phyloP scores from a whole-genome alignment of 2,797 vertebrate genomes.

The Rallus crepitans region DNA sequence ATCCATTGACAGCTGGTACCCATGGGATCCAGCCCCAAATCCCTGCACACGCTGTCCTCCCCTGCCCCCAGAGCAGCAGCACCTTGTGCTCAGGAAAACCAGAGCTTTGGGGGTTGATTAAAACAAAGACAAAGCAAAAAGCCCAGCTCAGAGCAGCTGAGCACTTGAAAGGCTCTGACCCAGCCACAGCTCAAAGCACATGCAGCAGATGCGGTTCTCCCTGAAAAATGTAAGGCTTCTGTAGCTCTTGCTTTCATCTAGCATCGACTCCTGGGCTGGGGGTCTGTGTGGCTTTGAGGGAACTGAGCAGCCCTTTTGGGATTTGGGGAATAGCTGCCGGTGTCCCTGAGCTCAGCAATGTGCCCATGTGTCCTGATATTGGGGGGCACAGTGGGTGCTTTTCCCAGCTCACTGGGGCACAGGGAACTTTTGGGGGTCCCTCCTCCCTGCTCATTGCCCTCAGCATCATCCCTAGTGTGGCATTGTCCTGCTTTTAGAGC shows the following conservation, averaged over 20 bases:
- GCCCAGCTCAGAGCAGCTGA: background rate
- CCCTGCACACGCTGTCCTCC: rapidly evolving
- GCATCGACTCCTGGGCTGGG: background rate
- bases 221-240: background rate
- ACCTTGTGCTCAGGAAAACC: background rate
- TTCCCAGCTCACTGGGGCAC: background rate
- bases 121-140: background rate
- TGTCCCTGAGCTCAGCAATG: background rate
- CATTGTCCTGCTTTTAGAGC: background rate
- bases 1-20: background rate
- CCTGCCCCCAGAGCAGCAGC: too few species aligned
- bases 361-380: background rate
- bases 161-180: background rate
- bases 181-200: background rate
- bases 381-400: rapidly evolving
- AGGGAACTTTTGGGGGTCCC: background rate
- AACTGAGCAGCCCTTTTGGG: background rate
- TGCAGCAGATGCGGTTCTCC: background rate
- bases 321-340: background rate
- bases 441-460: background rate
- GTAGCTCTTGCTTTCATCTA: background rate
- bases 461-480: background rate
- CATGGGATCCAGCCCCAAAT: background rate
- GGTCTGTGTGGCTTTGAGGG: background rate
- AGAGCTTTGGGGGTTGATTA: background rate